phyloP scores from a whole-genome alignment of 2,113 vertebrate species.

The Protobothrops flavoviridis region DNA sequence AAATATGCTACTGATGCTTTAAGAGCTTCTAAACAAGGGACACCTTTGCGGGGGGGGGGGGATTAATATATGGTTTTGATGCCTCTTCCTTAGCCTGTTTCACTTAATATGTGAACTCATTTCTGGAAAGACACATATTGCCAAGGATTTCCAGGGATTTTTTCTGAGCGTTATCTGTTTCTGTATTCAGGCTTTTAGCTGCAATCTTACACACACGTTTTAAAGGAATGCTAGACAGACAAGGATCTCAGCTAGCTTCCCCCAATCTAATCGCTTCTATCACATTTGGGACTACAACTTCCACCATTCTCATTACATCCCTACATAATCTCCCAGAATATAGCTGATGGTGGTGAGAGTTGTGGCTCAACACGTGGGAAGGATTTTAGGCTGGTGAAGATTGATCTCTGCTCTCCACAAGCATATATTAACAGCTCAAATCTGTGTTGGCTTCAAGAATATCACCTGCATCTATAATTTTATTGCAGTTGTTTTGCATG shows the following conservation, averaged over 20 bases:
- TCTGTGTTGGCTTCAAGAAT: not conserved
- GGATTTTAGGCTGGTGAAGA: not conserved
- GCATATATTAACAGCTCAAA: not conserved
- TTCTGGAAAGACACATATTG: not conserved
- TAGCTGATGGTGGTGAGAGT: not conserved
- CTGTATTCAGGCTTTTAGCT: not conserved
- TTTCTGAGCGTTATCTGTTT: not conserved
- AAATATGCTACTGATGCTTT: not conserved
- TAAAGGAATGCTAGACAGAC: not conserved
- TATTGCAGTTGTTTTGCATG: not conserved
- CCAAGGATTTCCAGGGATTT: not conserved
- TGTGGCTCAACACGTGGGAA: not conserved
- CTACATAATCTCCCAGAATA: not conserved
- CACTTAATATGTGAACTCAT: not conserved
- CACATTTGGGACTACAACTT: not conserved
- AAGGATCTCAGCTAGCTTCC: not conserved
- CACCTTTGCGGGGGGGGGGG: not conserved
- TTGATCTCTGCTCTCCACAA: not conserved
- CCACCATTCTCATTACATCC: not conserved
- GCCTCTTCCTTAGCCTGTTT: not conserved
- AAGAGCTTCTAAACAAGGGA: not conserved
- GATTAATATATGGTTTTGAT: not conserved
- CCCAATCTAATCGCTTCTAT: not conserved
- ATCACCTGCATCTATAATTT: not conserved
- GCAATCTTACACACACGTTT: not conserved